Conservation (phyloP, 2,888 invertebrate genomes). For the Gryllus longicercus region DNA sequence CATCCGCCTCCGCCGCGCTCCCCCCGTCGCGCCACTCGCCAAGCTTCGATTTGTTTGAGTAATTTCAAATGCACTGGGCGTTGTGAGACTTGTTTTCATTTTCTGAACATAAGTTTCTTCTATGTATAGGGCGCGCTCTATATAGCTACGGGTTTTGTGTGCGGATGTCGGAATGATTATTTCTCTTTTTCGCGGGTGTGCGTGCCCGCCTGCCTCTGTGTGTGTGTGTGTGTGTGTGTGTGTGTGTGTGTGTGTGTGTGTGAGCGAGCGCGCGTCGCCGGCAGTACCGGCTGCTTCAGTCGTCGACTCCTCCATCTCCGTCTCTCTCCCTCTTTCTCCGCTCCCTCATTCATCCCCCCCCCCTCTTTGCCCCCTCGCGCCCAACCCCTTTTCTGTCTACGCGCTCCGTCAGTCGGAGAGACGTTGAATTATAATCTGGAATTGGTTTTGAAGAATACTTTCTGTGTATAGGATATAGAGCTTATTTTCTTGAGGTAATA, state of each 20-base stretch:
- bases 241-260: too few relatives aligned
- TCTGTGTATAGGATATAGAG: slow-evolving; percentile 17
- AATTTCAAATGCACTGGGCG: slow-evolving; percentile 2
- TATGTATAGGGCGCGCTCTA: slow-evolving; percentile 17
- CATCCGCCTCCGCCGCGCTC: background rate
- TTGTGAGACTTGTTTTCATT: slow-evolving; percentile 17
- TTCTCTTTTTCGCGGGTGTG: background rate
- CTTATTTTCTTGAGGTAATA: slow-evolving; percentile 17
- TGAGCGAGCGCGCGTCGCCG: too few relatives aligned
- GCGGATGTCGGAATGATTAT: slow-evolving; percentile 1
- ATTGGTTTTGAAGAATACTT: slow-evolving; percentile 17
- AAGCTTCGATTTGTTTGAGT: slow-evolving; percentile 3
- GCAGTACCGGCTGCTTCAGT: too few relatives aligned
- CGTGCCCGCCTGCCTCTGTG: too few relatives aligned
- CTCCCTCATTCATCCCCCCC: background rate
- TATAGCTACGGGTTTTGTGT: background rate
- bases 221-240: too few relatives aligned
- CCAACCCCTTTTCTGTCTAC: background rate
- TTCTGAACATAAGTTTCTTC: background rate
- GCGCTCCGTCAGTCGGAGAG: slow-evolving; percentile 17
- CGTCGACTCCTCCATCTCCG: background rate
- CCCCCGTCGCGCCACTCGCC: background rate
- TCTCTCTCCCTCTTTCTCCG: background rate
- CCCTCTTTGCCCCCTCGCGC: background rate
- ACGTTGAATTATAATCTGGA: slow-evolving; percentile 17